These are phyloP conservation scores for Hybos culiciformis DNA, from an alignment of 2,888 invertebrate species.

Conservation along the genomic window DNA sequence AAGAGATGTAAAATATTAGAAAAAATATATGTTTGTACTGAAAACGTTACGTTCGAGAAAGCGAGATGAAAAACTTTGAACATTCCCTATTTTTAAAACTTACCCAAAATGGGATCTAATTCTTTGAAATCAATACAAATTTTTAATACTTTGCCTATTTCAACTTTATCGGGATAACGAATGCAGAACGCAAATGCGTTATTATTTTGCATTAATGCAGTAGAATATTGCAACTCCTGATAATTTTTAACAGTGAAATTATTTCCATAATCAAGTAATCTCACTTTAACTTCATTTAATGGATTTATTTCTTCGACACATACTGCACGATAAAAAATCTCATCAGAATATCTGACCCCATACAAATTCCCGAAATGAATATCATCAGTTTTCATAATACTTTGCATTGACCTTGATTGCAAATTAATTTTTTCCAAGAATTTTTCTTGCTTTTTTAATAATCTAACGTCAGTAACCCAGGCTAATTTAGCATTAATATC, in stretches of 20 bases:
- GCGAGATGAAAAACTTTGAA: too few relatives aligned
- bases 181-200: conserved; percentile 19
- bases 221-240: conserved; percentile 15
- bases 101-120: conserved; percentile 10
- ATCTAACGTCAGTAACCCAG: conserved; percentile 19
- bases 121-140: conserved; percentile 14
- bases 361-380: conserved; percentile 17
- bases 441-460: conserved; percentile 18
- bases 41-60: too few relatives aligned
- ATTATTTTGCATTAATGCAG: conserved; percentile 20
- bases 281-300: conserved; percentile 13
- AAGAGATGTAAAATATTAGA: too few relatives aligned
- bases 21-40: too few relatives aligned
- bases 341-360: conserved; percentile 17
- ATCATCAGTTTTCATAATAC: too few relatives aligned
- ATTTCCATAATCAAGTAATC: conserved; percentile 21
- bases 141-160: conserved; percentile 16
- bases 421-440: conserved; percentile 16
- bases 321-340: conserved; percentile 19
- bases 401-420: conserved; percentile 10
- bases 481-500: conserved; percentile 10
- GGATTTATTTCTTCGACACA: conserved; percentile 8
- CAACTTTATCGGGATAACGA: conserved; percentile 9
- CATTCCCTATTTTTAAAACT: too few relatives aligned
- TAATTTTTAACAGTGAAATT: conserved; percentile 14